Evolutionary conservation across 2,113 vertebrate genomes (phyloP).

Genomic region (Tinamus guttatus): DNA sequence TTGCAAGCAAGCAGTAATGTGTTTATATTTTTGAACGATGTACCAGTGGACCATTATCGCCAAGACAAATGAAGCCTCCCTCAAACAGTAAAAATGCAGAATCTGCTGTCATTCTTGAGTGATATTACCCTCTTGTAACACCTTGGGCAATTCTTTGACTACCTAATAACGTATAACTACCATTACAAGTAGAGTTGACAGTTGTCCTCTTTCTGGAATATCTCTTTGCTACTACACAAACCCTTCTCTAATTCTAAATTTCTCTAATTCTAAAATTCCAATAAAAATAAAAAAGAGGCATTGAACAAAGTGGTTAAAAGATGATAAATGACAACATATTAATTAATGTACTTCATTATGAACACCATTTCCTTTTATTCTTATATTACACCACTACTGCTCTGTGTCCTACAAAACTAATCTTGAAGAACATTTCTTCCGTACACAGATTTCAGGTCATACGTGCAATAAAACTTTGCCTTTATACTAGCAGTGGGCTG

Average conservation of each 20-base stretch:
- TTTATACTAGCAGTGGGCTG: not conserved
- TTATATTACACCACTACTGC: not conserved
- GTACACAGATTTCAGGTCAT: not conserved
- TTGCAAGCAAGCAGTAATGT: not conserved
- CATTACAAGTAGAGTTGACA: slow-evolving; percentile 19
- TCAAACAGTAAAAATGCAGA: not conserved
- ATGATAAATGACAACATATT: not conserved
- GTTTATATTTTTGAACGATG: not conserved
- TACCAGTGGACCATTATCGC: not conserved
- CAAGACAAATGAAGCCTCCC: not conserved
- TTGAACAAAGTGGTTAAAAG: not conserved
- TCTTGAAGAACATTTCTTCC: not conserved
- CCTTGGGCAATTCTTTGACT: slow-evolving; percentile 9
- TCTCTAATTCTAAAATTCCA: not conserved
- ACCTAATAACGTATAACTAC: slow-evolving; percentile 37
- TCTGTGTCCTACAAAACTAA: not conserved
- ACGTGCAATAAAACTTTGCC: not conserved
- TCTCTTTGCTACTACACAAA: not conserved
- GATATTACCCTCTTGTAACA: not conserved
- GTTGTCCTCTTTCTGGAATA: not conserved
- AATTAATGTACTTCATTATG: not conserved
- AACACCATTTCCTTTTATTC: not conserved
- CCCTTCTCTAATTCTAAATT: not conserved
- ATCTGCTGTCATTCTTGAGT: not conserved
- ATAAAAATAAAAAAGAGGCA: not conserved